Conservation (phyloP, 2,888 invertebrate genomes). For the Orthonevra nobilis region DNA sequence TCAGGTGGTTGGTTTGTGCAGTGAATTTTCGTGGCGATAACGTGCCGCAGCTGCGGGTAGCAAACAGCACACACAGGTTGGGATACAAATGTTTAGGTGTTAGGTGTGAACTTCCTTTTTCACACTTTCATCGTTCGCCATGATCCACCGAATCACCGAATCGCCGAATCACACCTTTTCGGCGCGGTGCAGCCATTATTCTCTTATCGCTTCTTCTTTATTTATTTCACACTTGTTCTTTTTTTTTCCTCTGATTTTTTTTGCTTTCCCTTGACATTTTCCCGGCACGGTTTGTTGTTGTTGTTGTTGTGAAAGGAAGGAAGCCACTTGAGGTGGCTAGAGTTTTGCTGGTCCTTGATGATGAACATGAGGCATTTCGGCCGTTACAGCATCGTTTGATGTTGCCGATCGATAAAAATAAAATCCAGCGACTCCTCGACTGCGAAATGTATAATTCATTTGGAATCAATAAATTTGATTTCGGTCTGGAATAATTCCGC, state of each 20-base stretch:
- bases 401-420: slow-evolving; percentile 64
- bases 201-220: slow-evolving; percentile 37
- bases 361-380: slow-evolving; percentile 47
- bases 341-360: slow-evolving; percentile 52
- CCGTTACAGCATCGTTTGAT: slow-evolving; percentile 41
- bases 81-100: slow-evolving; percentile 47
- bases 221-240: slow-evolving; percentile 22
- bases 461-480: slow-evolving; percentile 38
- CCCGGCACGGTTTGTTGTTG: slow-evolving; percentile 17
- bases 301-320: slow-evolving; percentile 28
- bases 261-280: slow-evolving; percentile 62
- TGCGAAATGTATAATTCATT: slow-evolving; percentile 67
- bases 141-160: slow-evolving; percentile 51
- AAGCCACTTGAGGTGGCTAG: slow-evolving; percentile 27
- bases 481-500: too few relatives aligned
- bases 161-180: slow-evolving; percentile 66
- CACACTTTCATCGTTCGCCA: slow-evolving; percentile 68
- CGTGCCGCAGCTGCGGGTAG: slow-evolving; percentile 54
- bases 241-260: slow-evolving; percentile 44
- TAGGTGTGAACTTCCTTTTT: slow-evolving; percentile 72
- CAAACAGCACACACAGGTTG: slow-evolving; percentile 48
- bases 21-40: slow-evolving; percentile 45
- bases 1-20: slow-evolving; percentile 44
- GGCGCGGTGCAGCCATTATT: slow-evolving; percentile 53
- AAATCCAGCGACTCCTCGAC: slow-evolving; percentile 54